Evolutionary conservation across 2,113 vertebrate species (phyloP).

Genomic region (Siphamia tubifer): DNA sequence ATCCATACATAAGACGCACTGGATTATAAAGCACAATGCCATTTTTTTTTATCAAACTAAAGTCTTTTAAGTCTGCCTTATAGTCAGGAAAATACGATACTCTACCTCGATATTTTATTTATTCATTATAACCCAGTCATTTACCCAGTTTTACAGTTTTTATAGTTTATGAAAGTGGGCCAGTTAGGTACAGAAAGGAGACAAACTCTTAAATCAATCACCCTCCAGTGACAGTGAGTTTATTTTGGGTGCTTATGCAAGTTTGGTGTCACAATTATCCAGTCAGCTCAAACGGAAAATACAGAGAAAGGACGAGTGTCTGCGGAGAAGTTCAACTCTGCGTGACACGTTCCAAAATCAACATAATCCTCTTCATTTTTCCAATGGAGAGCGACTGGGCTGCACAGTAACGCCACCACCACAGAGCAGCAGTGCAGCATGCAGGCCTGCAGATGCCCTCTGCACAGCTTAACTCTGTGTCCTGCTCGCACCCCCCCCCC

Average conservation of each 20-base stretch:
- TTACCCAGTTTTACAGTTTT: no score
- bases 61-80: no score
- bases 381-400: constrained; percentile 31
- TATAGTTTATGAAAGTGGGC: no score
- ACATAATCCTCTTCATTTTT: constrained; percentile 41
- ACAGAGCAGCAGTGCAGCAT: constrained; percentile 32
- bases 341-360: constrained; percentile 27
- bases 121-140: no score
- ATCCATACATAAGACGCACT: no score
- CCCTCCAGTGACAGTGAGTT: no score
- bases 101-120: no score
- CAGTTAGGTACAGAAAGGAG: no score
- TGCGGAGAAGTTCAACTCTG: constrained; percentile 29
- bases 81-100: no score
- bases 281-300: background rate
- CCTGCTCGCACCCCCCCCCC: background rate
- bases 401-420: constrained; percentile 19
- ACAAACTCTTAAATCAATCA: no score
- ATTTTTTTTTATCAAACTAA: no score
- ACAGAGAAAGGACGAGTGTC: background rate
- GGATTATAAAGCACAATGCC: no score
- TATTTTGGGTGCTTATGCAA: background rate
- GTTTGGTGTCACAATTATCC: background rate
- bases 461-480: constrained; percentile 42
- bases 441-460: constrained; percentile 45